phyloP scores from a whole-genome alignment of 2,113 vertebrate species.

The Sebastes schlegelii region DNA sequence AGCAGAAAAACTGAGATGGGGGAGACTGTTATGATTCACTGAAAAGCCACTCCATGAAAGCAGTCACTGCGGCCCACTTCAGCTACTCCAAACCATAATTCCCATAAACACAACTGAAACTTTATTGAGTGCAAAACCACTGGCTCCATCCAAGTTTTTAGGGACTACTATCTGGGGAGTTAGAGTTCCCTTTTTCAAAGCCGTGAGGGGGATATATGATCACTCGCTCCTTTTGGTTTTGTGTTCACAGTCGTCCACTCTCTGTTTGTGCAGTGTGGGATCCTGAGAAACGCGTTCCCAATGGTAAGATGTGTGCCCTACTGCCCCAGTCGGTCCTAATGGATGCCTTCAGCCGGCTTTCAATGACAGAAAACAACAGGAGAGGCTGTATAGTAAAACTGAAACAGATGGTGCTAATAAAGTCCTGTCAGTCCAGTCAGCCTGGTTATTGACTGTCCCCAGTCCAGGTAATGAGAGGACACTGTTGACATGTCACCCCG shows the following conservation, averaged over 20 bases:
- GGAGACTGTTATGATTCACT: slow-evolving; percentile 46
- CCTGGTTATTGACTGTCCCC: slow-evolving; percentile 61
- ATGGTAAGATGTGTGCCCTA: slow-evolving; percentile 57
- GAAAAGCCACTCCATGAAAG: slow-evolving; percentile 54
- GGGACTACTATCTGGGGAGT: slow-evolving; percentile 63
- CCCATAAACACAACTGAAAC: slow-evolving; percentile 73
- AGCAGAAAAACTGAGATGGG: slow-evolving; percentile 25
- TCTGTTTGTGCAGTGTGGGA: slow-evolving; percentile 62
- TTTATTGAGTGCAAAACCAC: slow-evolving; percentile 82
- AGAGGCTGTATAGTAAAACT: slow-evolving; percentile 75
- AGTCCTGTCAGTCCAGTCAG: slow-evolving; percentile 64
- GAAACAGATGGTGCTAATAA: slow-evolving; percentile 84
- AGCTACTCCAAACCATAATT: slow-evolving; percentile 72
- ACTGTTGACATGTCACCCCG: slow-evolving; percentile 57
- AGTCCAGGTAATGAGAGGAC: slow-evolving; percentile 74
- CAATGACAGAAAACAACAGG: slow-evolving; percentile 75
- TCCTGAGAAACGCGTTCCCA: slow-evolving; percentile 75
- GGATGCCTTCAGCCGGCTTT: slow-evolving; percentile 71
- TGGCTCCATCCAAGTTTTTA: slow-evolving; percentile 70
- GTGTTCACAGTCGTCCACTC: slow-evolving; percentile 41
- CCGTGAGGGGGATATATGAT: slow-evolving; percentile 55
- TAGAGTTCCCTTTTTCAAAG: slow-evolving; percentile 67
- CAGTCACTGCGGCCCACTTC: slow-evolving; percentile 60
- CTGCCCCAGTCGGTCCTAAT: slow-evolving; percentile 65
- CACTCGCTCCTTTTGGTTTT: slow-evolving; percentile 45